A percentile compares a stretch with the other conserved stretches of the same genome.
Evolutionary conservation across 2,888 invertebrate genomes (phyloP).

Genomic region (Drosophila heteroneura): DNA sequence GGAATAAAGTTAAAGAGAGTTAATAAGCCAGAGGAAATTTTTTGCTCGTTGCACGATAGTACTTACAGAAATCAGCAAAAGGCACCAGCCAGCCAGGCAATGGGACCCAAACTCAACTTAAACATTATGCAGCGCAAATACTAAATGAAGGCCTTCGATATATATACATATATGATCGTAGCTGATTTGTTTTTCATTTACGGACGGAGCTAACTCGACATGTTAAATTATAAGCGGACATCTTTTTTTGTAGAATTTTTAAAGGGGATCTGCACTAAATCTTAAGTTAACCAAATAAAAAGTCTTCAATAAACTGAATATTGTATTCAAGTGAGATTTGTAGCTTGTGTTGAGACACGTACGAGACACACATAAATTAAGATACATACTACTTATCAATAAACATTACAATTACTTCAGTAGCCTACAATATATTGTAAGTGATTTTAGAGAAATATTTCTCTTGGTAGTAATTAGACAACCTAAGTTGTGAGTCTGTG

Average conservation of each 20-base stretch:
- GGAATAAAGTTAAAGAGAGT: slow-evolving; percentile 29
- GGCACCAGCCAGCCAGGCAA: slow-evolving; percentile 34
- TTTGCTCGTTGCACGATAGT: slow-evolving; percentile 44
- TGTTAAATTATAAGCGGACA: not conserved
- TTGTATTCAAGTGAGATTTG: not conserved
- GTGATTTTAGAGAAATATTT: not conserved
- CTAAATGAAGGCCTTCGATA: slow-evolving; percentile 12
- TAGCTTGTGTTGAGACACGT: slow-evolving; percentile 1
- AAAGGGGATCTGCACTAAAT: not conserved
- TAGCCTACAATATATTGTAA: not conserved
- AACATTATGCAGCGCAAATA: slow-evolving; percentile 28
- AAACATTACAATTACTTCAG: slow-evolving; percentile 5
- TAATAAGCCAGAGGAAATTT: slow-evolving; percentile 51
- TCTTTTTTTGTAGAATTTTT: not conserved
- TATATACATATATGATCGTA: not conserved
- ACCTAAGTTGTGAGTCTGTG: not conserved
- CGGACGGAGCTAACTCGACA: slow-evolving; percentile 10
- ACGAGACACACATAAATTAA: slow-evolving; percentile 1
- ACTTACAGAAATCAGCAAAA: slow-evolving; percentile 51
- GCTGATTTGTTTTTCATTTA: not conserved
- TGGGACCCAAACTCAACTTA: slow-evolving; percentile 39
- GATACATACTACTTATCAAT: no score
- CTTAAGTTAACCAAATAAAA: not conserved
- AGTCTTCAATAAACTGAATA: not conserved
- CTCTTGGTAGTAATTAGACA: not conserved